Percentiles rank a stretch among this genome's conserved stretches.
These are phyloP conservation scores for Sebastes jordani DNA, from an alignment of 2,797 vertebrate species.

Conservation along the genomic window DNA sequence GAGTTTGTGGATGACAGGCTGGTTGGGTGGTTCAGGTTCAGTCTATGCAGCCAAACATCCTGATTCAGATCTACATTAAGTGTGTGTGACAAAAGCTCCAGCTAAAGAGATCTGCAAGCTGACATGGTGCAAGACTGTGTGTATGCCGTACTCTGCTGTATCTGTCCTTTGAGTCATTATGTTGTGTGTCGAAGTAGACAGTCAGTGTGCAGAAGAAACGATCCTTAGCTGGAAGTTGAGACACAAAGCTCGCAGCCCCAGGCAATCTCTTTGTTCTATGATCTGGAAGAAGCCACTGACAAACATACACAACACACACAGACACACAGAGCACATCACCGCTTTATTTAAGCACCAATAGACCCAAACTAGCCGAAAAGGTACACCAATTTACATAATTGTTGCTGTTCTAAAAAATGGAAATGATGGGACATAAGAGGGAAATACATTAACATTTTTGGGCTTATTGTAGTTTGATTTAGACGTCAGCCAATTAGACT, in stretches of 20 bases:
- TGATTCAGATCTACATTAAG: neutral
- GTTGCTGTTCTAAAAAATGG: neutral
- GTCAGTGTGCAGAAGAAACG: conserved; percentile 8
- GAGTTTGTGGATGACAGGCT: neutral
- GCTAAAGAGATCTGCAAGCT: neutral
- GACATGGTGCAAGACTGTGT: neutral
- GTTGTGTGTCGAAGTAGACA: conserved; percentile 6
- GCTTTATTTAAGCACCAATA: conserved; percentile 1
- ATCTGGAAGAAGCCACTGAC: neutral
- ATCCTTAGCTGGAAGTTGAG: conserved; percentile 39
- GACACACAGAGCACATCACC: neutral
- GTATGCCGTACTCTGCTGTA: neutral
- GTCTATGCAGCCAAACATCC: neutral
- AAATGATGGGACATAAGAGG: neutral
- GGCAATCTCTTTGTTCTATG: conserved; percentile 37
- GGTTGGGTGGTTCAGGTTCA: neutral
- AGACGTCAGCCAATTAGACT: neutral
- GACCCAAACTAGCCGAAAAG: neutral
- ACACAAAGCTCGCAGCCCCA: conserved; percentile 32
- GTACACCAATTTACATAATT: neutral
- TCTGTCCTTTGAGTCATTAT: neutral
- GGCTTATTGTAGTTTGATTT: neutral
- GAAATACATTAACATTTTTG: neutral
- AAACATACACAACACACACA: neutral
- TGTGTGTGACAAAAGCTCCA: neutral